These are phyloP conservation scores for Drosophila longiperda DNA, from an alignment of 2,888 invertebrate species.

Conservation along the genomic window DNA sequence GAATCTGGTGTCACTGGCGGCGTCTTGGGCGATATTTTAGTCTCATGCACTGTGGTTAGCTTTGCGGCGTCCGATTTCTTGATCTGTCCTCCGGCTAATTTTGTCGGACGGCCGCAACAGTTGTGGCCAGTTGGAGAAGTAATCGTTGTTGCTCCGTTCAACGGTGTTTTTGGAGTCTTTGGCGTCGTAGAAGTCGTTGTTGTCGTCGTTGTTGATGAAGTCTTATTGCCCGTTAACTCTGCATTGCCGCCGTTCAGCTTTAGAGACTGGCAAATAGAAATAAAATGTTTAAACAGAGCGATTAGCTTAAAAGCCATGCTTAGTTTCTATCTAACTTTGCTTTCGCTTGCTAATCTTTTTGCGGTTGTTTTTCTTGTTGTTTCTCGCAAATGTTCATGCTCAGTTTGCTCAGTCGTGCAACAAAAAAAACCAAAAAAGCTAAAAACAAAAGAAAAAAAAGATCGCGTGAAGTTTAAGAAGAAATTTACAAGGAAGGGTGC, in stretches of 20 bases:
- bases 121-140: conserved; percentile 25
- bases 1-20: conserved; percentile 88
- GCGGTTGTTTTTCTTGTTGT: conserved; percentile 35
- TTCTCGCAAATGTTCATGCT: conserved; percentile 51
- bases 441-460: conserved; percentile 16
- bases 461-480: conserved; percentile 36
- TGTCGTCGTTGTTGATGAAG: conserved; percentile 34
- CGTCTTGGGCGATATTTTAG: conserved; percentile 86
- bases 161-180: conserved; percentile 85
- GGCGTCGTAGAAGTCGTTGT: conserved; percentile 69
- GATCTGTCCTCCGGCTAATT: background rate
- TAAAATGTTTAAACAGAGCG: conserved; percentile 34
- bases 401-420: conserved; percentile 67
- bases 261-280: conserved; percentile 80
- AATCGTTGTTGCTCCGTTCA: conserved; percentile 19
- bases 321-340: conserved; percentile 29
- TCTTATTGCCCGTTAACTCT: conserved; percentile 56
- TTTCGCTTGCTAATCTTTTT: conserved; percentile 43
- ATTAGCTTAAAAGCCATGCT: conserved; percentile 51
- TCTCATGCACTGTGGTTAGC: conserved; percentile 76
- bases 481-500: background rate
- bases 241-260: conserved; percentile 82
- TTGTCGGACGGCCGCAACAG: conserved; percentile 36
- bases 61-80: conserved; percentile 37
- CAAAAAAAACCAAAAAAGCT: conserved; percentile 11